phyloP scores from a whole-genome alignment of 2,113 vertebrate genomes.

The Orycteropus afer region DNA sequence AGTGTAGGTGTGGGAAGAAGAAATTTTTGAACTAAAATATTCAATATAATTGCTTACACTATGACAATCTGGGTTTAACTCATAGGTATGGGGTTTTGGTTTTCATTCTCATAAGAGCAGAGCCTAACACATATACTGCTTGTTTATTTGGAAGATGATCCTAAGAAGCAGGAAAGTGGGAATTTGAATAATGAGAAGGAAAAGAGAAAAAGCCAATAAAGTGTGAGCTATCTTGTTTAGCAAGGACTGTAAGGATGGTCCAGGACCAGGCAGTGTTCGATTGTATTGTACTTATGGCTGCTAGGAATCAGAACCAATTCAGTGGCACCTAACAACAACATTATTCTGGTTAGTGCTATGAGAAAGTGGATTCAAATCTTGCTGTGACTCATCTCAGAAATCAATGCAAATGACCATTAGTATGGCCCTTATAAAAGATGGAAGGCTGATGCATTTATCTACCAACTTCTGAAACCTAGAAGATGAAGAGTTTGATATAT shows the following conservation, averaged over 20 bases:
- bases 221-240: accelerated
- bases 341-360: neutral
- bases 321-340: no score
- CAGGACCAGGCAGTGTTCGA: no score
- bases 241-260: no score
- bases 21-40: neutral
- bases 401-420: neutral
- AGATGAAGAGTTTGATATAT: neutral
- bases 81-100: neutral
- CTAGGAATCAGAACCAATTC: no score
- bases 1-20: neutral
- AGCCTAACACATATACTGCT: neutral
- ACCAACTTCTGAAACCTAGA: neutral
- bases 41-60: neutral
- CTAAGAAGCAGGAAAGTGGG: neutral
- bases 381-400: neutral
- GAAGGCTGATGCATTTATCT: neutral
- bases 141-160: neutral
- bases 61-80: neutral
- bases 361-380: neutral
- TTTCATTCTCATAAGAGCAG: neutral
- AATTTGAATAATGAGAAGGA: neutral
- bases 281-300: no score
- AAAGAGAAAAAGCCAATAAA: neutral
- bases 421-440: neutral